These are phyloP conservation scores for Petrocephalus sullivani DNA, from an alignment of 2,797 vertebrate genomes.

Conservation along the genomic window DNA sequence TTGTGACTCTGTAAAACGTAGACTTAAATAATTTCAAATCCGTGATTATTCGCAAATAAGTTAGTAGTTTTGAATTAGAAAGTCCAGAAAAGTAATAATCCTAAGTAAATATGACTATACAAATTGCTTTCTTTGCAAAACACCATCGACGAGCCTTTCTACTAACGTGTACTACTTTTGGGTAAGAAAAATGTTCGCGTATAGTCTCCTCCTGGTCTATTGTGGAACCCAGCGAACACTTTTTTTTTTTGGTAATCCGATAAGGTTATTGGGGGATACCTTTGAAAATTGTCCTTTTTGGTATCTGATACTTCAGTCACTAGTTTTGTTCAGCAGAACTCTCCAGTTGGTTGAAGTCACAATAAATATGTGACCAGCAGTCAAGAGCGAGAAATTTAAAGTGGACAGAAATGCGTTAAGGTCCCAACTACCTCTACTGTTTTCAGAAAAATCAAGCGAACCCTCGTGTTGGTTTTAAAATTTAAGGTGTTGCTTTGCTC, in stretches of 20 bases:
- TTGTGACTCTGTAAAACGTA: neutral
- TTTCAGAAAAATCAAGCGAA: neutral
- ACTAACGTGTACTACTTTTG: neutral
- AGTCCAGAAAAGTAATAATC: neutral
- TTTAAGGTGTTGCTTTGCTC: neutral
- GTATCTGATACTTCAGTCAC: constrained; percentile 46
- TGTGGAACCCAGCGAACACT: constrained; percentile 44
- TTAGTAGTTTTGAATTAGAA: neutral
- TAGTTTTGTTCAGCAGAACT: constrained; percentile 27
- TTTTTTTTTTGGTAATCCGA: constrained; percentile 49
- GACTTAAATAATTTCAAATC: neutral
- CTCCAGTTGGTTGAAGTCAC: neutral
- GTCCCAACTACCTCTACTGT: neutral
- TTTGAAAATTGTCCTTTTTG: constrained; percentile 48
- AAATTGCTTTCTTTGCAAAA: neutral
- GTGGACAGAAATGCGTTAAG: neutral
- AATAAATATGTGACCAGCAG: neutral
- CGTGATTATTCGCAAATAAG: neutral
- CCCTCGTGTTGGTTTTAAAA: neutral
- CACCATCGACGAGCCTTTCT: neutral
- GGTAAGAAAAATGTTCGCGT: neutral
- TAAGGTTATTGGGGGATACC: constrained; percentile 52
- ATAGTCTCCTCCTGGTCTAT: neutral
- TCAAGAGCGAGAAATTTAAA: neutral
- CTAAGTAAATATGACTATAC: neutral